Percentiles rank a stretch among this genome's conserved stretches.
Conservation (phyloP, 2,113 vertebrate species). For the Odontesthes bonariensis region DNA sequence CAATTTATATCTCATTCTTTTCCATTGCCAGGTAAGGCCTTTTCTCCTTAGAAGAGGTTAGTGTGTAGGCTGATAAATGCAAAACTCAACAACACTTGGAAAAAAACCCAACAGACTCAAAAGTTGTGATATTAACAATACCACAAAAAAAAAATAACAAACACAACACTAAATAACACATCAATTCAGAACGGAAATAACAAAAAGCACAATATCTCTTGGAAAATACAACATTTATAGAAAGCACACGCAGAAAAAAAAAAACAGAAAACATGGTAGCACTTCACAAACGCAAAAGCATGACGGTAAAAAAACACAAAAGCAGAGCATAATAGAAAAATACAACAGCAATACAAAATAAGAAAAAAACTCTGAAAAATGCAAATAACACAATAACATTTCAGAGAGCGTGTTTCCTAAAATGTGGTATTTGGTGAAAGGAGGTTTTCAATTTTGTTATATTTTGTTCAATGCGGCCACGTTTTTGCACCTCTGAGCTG, state of each 20-base stretch:
- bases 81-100: neutral
- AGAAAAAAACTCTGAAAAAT: too few relatives aligned
- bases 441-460: too few relatives aligned
- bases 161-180: neutral
- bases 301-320: too few relatives aligned
- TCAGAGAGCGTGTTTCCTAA: too few relatives aligned
- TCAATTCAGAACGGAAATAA: neutral
- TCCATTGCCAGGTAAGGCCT: neutral
- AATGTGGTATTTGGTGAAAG: neutral
- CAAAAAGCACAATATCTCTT: too few relatives aligned
- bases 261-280: neutral
- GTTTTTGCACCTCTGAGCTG: neutral
- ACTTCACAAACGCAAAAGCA: neutral
- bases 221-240: too few relatives aligned
- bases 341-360: too few relatives aligned
- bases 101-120: neutral
- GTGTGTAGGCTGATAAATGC: neutral
- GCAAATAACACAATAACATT: too few relatives aligned
- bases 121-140: neutral
- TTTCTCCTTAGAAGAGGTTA: conserved; percentile 8
- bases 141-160: neutral
- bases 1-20: conserved; percentile 32
- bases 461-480: neutral
- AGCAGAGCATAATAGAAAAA: too few relatives aligned
- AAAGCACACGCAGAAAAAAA: neutral